Percentiles rank a stretch among this genome's conserved stretches.
phyloP scores from a whole-genome alignment of 1,140 invertebrate genomes.

The Drosophila mojavensis region DNA sequence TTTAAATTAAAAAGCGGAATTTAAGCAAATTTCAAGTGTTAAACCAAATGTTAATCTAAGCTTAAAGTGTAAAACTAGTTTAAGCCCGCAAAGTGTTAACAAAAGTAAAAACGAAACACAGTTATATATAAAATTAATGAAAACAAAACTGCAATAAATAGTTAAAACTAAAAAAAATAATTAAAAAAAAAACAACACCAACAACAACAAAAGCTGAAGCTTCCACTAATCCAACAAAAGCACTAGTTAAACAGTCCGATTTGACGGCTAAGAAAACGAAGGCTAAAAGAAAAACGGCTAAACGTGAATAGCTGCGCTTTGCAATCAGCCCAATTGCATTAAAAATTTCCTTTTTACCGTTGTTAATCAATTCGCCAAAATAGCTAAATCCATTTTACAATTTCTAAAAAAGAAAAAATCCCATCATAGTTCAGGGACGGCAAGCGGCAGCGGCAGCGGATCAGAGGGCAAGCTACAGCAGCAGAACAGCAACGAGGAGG shows the following conservation, averaged over 20 bases:
- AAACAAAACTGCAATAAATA: constrained; percentile 3
- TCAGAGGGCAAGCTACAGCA: constrained; percentile 72
- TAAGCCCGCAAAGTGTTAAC: constrained; percentile 50
- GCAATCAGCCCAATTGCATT: constrained; percentile 27
- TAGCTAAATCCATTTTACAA: constrained; percentile 84
- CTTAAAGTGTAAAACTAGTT: constrained; percentile 77
- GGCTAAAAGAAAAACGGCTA: constrained; percentile 17
- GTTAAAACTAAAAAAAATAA: constrained; percentile 9
- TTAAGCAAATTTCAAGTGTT: constrained; percentile 51
- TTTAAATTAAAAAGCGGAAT: constrained; percentile 5
- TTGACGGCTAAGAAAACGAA: constrained; percentile 12
- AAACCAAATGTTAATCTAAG: constrained; percentile 80
- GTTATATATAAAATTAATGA: constrained; percentile 11
- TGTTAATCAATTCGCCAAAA: constrained; percentile 76
- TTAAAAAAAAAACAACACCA: constrained; percentile 2
- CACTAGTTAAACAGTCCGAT: constrained; percentile 15
- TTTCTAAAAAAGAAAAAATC: constrained; percentile 84
- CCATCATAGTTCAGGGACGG: constrained; percentile 73
- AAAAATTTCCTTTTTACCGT: constrained; percentile 59
- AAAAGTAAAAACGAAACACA: constrained; percentile 22
- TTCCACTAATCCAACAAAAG: constrained; percentile 40
- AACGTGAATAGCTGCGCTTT: constrained; percentile 42
- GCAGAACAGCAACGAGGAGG: constrained; percentile 78
- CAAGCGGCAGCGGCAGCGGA: constrained; percentile 51
- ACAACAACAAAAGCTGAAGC: constrained; percentile 41